Percentiles rank a stretch among this genome's conserved stretches.
Evolutionary conservation across 2,888 invertebrate genomes (phyloP).

Genomic region (Volucella inanis): DNA sequence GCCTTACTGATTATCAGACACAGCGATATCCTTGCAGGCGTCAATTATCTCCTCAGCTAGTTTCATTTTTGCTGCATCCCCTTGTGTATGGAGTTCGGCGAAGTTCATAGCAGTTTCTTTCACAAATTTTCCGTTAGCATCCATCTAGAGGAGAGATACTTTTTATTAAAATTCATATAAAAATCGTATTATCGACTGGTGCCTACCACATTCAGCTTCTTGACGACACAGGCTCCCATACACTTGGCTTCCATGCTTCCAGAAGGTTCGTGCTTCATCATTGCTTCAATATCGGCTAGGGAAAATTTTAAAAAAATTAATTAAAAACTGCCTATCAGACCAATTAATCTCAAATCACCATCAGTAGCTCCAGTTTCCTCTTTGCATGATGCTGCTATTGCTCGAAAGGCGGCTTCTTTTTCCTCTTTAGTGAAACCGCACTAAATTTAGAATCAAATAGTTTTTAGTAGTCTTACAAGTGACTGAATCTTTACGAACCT

Average conservation of each 20-base stretch:
- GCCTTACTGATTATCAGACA: constrained; percentile 76
- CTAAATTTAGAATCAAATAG: background rate
- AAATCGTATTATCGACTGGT: background rate
- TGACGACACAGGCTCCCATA: constrained; percentile 79
- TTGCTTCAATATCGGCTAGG: constrained; percentile 76
- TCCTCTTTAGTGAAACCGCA: constrained; percentile 77
- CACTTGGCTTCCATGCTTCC: constrained; percentile 78
- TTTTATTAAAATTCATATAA: background rate
- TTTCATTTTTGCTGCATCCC: constrained; percentile 77
- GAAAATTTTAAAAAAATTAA: background rate
- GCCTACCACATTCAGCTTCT: constrained; percentile 75
- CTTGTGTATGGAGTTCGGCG: constrained; percentile 75
- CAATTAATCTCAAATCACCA: constrained; percentile 76
- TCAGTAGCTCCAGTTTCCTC: constrained; percentile 80
- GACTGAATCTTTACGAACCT: background rate
- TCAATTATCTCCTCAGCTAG: constrained; percentile 76
- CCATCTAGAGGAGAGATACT: constrained; percentile 64
- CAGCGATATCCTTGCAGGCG: constrained; percentile 75
- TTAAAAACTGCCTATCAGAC: background rate
- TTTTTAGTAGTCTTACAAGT: too few species aligned
- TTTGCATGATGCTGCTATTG: constrained; percentile 78
- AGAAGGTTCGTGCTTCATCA: constrained; percentile 76
- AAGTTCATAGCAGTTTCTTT: constrained; percentile 73
- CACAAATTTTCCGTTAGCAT: constrained; percentile 78
- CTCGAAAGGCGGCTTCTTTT: constrained; percentile 75